These are phyloP conservation scores for Elegia similella DNA, from an alignment of 2,888 invertebrate species.

Conservation along the genomic window DNA sequence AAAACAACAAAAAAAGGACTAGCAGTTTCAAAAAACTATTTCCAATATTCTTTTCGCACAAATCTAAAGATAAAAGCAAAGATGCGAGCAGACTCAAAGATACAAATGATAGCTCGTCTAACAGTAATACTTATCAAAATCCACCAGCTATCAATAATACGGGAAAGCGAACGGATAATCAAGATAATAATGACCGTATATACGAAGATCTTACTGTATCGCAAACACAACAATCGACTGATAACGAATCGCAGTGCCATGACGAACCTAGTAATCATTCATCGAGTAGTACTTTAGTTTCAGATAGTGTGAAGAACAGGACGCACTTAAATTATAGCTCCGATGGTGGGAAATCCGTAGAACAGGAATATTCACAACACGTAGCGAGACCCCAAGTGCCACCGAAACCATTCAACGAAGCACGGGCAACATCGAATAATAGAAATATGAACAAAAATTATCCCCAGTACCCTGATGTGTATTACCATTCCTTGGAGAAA, in stretches of 20 bases:
- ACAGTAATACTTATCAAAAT: conserved; percentile 61
- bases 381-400: conserved; percentile 57
- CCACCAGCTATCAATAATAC: conserved; percentile 46
- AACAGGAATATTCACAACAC: conserved; percentile 37
- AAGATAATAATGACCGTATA: conserved; percentile 53
- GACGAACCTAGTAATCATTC: conserved; percentile 56
- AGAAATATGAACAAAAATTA: conserved; percentile 30
- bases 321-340: conserved; percentile 25
- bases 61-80: conserved; percentile 59
- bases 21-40: conserved; percentile 68
- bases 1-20: conserved; percentile 57
- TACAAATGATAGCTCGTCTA: conserved; percentile 28
- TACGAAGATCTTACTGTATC: conserved; percentile 64
- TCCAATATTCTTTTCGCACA: conserved; percentile 63
- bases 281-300: conserved; percentile 68
- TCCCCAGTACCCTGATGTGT: conserved; percentile 62
- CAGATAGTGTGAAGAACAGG: conserved; percentile 52
- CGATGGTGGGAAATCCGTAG: conserved; percentile 23
- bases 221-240: conserved; percentile 31
- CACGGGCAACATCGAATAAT: conserved; percentile 29
- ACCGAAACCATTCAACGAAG: conserved; percentile 50
- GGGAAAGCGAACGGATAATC: conserved; percentile 34
- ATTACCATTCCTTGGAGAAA: conserved; percentile 72
- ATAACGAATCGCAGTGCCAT: conserved; percentile 39
- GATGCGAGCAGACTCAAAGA: conserved; percentile 33